Conservation (phyloP, 2,888 invertebrate species). For the Zygaena filipendulae region DNA sequence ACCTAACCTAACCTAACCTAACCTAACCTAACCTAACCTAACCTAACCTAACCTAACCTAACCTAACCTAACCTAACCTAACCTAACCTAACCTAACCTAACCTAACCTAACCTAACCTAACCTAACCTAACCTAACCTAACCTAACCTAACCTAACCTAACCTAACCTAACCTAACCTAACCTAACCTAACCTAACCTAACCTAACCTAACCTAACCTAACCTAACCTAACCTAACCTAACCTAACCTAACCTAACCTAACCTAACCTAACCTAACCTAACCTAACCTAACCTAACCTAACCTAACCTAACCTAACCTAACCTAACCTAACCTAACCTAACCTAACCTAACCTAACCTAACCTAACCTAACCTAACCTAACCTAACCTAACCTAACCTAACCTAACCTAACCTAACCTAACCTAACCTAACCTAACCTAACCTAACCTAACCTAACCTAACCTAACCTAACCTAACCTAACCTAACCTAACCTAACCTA, state of each 20-base stretch:
- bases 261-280: constrained; percentile 9
- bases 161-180: constrained; percentile 2
- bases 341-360: constrained; percentile 14
- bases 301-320: constrained; percentile 8
- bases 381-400: constrained; percentile 12
- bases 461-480: constrained; percentile 10
- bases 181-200: constrained; percentile 3
- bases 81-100: too few relatives aligned
- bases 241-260: constrained; percentile 8
- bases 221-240: constrained; percentile 8
- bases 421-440: constrained; percentile 13
- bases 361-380: constrained; percentile 13
- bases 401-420: constrained; percentile 12
- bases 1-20: too few relatives aligned
- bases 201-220: constrained; percentile 5
- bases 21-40: too few relatives aligned
- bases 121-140: too few relatives aligned
- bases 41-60: too few relatives aligned
- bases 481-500: constrained; percentile 10
- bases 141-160: too few relatives aligned
- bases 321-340: constrained; percentile 12
- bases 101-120: too few relatives aligned
- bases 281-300: constrained; percentile 9
- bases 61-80: too few relatives aligned
- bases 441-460: constrained; percentile 11